Conservation (phyloP, 2,888 invertebrate genomes). For the Harpagoxenus sublaevis region DNA sequence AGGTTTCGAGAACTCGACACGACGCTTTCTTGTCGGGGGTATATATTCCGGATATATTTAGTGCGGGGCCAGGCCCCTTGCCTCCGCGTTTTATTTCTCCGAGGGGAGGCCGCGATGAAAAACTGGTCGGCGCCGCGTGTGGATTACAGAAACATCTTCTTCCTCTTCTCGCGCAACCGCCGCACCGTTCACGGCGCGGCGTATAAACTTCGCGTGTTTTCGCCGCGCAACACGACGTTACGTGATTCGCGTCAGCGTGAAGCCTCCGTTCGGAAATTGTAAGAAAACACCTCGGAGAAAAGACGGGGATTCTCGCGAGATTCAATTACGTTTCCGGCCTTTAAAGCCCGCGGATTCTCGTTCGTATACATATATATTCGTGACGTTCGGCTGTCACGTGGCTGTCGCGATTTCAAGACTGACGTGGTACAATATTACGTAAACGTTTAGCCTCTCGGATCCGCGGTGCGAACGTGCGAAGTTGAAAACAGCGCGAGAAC, state of each 20-base stretch:
- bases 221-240: slow-evolving; percentile 1
- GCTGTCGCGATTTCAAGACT: background rate
- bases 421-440: slow-evolving; percentile 8
- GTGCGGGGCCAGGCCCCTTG: slow-evolving; percentile 58
- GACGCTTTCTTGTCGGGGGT: slow-evolving; percentile 25
- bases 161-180: slow-evolving; percentile 61
- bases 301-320: background rate
- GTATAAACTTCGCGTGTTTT: slow-evolving; percentile 22
- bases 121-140: slow-evolving; percentile 75
- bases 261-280: slow-evolving; percentile 1
- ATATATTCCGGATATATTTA: slow-evolving; percentile 66
- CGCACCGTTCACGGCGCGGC: background rate
- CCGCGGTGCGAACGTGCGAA: background rate
- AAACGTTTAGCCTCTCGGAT: background rate
- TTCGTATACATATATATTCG: background rate
- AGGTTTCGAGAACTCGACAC: slow-evolving; percentile 35
- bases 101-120: slow-evolving; percentile 76
- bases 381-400: slow-evolving; percentile 9
- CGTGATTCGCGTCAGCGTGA: slow-evolving; percentile 20
- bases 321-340: background rate
- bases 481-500: background rate
- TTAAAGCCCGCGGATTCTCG: background rate
- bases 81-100: slow-evolving; percentile 76
- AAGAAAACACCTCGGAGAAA: background rate
- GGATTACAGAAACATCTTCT: slow-evolving; percentile 75